phyloP scores from a whole-genome alignment of 2,113 vertebrate species.

The Amazona vittata region DNA sequence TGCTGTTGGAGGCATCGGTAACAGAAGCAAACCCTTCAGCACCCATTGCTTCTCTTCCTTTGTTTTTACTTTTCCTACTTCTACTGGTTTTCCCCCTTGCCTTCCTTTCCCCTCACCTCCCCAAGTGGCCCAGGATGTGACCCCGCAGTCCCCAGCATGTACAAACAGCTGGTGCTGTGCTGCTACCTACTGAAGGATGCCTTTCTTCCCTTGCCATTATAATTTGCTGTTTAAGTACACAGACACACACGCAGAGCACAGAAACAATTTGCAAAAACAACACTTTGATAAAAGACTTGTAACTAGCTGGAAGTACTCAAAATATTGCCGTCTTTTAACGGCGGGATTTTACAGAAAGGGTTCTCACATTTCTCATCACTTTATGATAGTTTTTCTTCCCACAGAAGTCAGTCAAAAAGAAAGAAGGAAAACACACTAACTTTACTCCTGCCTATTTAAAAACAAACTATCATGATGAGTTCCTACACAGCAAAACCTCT shows the following conservation, averaged over 20 bases:
- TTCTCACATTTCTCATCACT: not conserved
- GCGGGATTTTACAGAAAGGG: not conserved
- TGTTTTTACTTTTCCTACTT: not conserved
- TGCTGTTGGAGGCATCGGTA: not conserved
- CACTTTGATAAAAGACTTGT: not conserved
- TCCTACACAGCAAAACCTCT: conserved; percentile 24
- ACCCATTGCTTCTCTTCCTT: not conserved
- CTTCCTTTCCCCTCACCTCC: not conserved
- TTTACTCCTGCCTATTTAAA: conserved; percentile 2
- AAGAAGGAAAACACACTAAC: not conserved
- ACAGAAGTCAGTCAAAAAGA: not conserved
- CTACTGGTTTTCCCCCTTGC: not conserved
- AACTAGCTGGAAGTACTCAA: conserved; percentile 31
- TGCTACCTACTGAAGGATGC: not conserved
- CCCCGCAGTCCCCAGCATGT: rapidly evolving
- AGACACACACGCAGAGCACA: not conserved
- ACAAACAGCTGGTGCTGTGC: not conserved
- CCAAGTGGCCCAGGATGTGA: not conserved
- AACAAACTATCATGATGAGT: not conserved
- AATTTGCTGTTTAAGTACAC: not conserved
- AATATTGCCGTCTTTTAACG: not conserved
- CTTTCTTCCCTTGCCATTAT: not conserved
- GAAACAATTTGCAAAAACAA: not conserved
- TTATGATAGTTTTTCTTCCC: not conserved
- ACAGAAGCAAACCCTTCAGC: not conserved